A percentile compares a stretch with the other conserved stretches of the same genome.
Evolutionary conservation across 2,113 vertebrate species (phyloP).

Genomic region (Sula dactylatra): DNA sequence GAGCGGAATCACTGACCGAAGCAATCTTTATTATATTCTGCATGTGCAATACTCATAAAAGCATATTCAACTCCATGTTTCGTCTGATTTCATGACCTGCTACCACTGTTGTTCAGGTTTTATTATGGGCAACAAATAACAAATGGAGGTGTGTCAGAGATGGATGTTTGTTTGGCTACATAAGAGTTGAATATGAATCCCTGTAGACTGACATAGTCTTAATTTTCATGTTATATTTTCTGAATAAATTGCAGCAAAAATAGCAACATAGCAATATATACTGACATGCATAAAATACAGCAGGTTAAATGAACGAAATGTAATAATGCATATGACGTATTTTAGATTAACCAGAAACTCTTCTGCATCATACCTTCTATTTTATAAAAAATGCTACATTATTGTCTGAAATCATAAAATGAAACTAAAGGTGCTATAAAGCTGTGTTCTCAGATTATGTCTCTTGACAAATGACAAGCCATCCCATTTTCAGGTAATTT

Average conservation of each 20-base stretch:
- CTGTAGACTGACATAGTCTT: not conserved
- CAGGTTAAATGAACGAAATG: not conserved
- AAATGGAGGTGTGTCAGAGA: not conserved
- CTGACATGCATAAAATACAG: not conserved
- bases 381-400: not conserved
- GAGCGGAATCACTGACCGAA: not conserved
- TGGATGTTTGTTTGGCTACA: not conserved
- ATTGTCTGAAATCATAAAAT: not conserved
- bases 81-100: not conserved
- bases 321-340: not conserved
- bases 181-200: not conserved
- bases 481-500: not conserved
- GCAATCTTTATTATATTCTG: not conserved
- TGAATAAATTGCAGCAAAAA: not conserved
- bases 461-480: not conserved
- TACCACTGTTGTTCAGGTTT: not conserved
- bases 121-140: not conserved
- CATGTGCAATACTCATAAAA: not conserved
- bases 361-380: not conserved
- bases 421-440: not conserved
- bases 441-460: not conserved
- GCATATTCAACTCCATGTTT: not conserved
- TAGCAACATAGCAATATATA: not conserved
- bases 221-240: not conserved
- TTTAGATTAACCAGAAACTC: not conserved